A percentile compares a stretch with the other conserved stretches of the same genome.
Conservation (phyloP, 1,140 invertebrate genomes). For the Tetramorium parvispinum region DNA sequence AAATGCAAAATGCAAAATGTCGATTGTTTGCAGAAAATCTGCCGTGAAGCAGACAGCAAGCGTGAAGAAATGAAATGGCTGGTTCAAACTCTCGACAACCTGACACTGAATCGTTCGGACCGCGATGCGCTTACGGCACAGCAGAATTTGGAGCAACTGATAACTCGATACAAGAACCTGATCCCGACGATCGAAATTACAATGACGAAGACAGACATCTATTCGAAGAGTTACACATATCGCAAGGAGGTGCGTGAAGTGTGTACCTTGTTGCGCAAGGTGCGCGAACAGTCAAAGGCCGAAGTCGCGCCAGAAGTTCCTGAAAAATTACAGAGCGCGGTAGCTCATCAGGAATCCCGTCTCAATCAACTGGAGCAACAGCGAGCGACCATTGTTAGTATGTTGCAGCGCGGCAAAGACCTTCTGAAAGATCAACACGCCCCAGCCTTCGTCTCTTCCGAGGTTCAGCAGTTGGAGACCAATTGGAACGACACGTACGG, state of each 20-base stretch:
- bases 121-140: constrained; percentile 92
- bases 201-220: constrained; percentile 95
- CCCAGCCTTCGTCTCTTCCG: constrained; percentile 93
- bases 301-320: constrained; percentile 90
- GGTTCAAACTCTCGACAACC: constrained; percentile 94
- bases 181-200: constrained; percentile 97
- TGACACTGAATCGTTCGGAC: constrained; percentile 93
- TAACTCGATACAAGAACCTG: constrained; percentile 94
- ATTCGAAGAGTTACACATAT: constrained; percentile 96
- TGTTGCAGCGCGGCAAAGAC: constrained; percentile 96
- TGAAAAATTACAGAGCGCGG: constrained; percentile 91
- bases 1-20: background rate
- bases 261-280: constrained; percentile 90
- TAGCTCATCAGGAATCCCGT: constrained; percentile 92
- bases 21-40: constrained; percentile 89
- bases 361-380: constrained; percentile 94
- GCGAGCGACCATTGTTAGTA: constrained; percentile 93
- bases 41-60: constrained; percentile 94
- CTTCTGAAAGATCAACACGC: constrained; percentile 94
- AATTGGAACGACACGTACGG: constrained; percentile 96
- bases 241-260: constrained; percentile 94
- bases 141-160: constrained; percentile 92
- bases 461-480: constrained; percentile 93
- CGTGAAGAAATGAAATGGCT: constrained; percentile 98
- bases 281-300: constrained; percentile 90